These are phyloP conservation scores for Bombus ignitus DNA, from an alignment of 1,140 invertebrate species.

Conservation along the genomic window DNA sequence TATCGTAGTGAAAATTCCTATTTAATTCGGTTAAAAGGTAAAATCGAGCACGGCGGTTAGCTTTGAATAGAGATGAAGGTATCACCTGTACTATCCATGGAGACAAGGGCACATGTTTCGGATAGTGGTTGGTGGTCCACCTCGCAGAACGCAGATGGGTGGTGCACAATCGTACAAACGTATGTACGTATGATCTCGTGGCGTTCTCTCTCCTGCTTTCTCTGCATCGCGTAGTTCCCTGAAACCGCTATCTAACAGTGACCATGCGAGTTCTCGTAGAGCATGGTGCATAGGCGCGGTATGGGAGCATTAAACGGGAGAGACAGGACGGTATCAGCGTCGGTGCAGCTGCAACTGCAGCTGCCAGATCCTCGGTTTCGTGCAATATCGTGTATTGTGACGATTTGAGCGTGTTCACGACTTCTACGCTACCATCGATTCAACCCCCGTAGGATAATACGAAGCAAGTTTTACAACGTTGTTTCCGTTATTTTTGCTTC, in stretches of 20 bases:
- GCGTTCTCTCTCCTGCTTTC: constrained; percentile 4
- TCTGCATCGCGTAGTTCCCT: not conserved
- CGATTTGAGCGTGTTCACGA: not conserved
- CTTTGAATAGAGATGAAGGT: constrained; percentile 6
- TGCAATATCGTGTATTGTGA: constrained; percentile 20
- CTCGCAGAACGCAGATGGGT: constrained; percentile 60
- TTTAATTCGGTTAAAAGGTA: not conserved
- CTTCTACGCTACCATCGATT: not conserved
- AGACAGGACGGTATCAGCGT: constrained; percentile 24
- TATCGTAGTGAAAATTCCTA: too few relatives aligned
- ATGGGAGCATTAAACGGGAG: constrained; percentile 35
- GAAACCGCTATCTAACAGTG: constrained; percentile 40
- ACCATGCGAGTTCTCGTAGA: constrained; percentile 13
- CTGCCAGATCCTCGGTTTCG: constrained; percentile 29
- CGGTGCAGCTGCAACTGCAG: constrained; percentile 36
- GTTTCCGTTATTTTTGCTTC: not conserved
- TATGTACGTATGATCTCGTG: constrained; percentile 24
- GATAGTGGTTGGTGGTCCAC: constrained; percentile 9
- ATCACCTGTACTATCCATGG: constrained; percentile 9
- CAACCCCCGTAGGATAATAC: not conserved
- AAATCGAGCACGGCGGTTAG: not conserved
- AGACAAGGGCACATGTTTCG: constrained; percentile 30
- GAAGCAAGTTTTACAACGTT: not conserved
- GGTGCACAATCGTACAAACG: constrained; percentile 53
- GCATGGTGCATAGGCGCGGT: constrained; percentile 19